Percentiles rank a stretch among this genome's conserved stretches.
These are phyloP conservation scores for Eurosta solidaginis DNA, from an alignment of 1,140 invertebrate species.

Conservation along the genomic window DNA sequence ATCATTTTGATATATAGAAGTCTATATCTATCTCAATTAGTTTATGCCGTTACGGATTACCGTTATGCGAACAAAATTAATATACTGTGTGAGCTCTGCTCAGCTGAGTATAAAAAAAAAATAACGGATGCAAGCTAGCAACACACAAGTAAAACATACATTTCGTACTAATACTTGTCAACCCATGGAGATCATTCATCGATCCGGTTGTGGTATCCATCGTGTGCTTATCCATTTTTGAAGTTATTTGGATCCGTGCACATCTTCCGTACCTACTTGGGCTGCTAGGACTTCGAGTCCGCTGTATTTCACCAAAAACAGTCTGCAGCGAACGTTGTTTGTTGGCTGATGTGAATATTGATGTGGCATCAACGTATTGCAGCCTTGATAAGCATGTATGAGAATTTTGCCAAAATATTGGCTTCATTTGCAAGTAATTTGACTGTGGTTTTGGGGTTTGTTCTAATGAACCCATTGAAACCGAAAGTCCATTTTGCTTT, in stretches of 20 bases:
- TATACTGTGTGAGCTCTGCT: no score
- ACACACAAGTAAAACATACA: background rate
- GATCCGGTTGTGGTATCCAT: background rate
- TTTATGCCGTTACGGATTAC: no score
- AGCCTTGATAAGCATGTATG: background rate
- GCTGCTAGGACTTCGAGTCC: background rate
- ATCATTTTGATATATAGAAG: no score
- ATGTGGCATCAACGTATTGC: background rate
- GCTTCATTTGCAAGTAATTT: slow-evolving; percentile 25
- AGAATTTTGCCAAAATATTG: slow-evolving; percentile 22
- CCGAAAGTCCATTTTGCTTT: slow-evolving; percentile 12
- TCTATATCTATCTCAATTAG: no score
- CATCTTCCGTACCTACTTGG: background rate
- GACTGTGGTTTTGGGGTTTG: background rate
- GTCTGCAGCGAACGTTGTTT: background rate
- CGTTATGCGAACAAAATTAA: no score
- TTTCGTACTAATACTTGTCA: background rate
- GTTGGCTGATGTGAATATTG: background rate
- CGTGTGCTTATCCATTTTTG: background rate
- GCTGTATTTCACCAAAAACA: background rate
- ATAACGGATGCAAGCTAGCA: slow-evolving; percentile 24
- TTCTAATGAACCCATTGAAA: slow-evolving; percentile 23
- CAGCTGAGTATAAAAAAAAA: no score
- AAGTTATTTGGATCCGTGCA: background rate
- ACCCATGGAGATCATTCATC: background rate